Conservation (phyloP, 2,113 vertebrate species). For the Melanostigma gelatinosum region DNA sequence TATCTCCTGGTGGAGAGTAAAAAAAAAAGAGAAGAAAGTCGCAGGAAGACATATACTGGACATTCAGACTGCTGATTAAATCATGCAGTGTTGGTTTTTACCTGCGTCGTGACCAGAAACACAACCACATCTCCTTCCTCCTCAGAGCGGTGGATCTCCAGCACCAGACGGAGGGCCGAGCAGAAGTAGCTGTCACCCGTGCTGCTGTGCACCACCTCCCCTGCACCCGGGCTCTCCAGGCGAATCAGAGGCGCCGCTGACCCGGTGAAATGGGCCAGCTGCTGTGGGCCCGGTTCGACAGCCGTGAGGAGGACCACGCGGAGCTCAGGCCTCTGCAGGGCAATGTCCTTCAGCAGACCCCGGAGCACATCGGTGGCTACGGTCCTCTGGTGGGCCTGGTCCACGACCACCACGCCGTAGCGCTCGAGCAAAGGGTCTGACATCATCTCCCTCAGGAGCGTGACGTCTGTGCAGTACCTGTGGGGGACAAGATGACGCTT, state of each 20-base stretch:
- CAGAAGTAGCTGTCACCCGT: constrained; percentile 74
- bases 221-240: constrained; percentile 60
- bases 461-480: constrained; percentile 90
- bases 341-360: constrained; percentile 85
- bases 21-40: neutral
- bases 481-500: neutral
- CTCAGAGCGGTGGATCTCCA: constrained; percentile 87
- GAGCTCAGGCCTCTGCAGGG: constrained; percentile 85
- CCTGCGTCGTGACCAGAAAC: constrained; percentile 88
- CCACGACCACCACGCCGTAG: constrained; percentile 86
- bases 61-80: neutral
- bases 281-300: constrained; percentile 62
- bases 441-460: constrained; percentile 91
- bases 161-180: constrained; percentile 83
- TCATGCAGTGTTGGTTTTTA: constrained; percentile 45
- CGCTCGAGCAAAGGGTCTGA: constrained; percentile 85
- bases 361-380: constrained; percentile 87
- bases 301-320: constrained; percentile 87
- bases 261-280: constrained; percentile 75
- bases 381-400: constrained; percentile 88
- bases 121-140: constrained; percentile 86
- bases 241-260: constrained; percentile 66
- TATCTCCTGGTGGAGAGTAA: constrained; percentile 84
- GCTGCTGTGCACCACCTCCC: constrained; percentile 85
- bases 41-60: neutral